Evolutionary conservation across 2,888 invertebrate genomes (phyloP).

Genomic region (Agrilus biguttatus): DNA sequence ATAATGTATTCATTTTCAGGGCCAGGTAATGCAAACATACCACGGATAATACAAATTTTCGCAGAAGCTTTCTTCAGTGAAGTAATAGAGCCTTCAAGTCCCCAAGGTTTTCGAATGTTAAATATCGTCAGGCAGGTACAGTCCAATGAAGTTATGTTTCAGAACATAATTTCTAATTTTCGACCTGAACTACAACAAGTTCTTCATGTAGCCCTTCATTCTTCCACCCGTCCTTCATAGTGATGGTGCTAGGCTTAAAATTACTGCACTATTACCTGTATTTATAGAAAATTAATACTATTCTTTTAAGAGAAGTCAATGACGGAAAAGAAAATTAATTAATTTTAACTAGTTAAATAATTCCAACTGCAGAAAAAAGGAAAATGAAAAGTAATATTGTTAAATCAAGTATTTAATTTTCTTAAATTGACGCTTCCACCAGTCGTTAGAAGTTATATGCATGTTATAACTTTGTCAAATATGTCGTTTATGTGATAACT

Average conservation of each 20-base stretch:
- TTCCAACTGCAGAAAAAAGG: no score
- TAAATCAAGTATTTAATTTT: slow-evolving; percentile 3
- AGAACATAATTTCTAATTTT: slow-evolving; percentile 41
- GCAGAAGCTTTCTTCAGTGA: slow-evolving; percentile 80
- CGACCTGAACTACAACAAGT: slow-evolving; percentile 72
- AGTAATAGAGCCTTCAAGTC: slow-evolving; percentile 61
- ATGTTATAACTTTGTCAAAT: slow-evolving; percentile 4
- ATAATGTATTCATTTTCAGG: slow-evolving; percentile 34
- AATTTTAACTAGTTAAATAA: no score
- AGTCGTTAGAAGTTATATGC: slow-evolving; percentile 4
- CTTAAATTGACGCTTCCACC: slow-evolving; percentile 2
- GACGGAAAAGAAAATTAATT: no score
- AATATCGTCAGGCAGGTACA: slow-evolving; percentile 78
- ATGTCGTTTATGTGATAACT: slow-evolving; percentile 12
- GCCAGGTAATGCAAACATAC: slow-evolving; percentile 76
- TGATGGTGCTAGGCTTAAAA: slow-evolving; percentile 1
- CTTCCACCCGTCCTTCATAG: slow-evolving; percentile 14
- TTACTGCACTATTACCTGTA: background rate
- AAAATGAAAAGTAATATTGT: slow-evolving; percentile 4
- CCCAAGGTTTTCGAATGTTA: slow-evolving; percentile 65
- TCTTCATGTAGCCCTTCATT: slow-evolving; percentile 54
- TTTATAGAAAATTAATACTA: no score
- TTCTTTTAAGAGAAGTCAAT: no score
- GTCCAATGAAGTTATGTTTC: slow-evolving; percentile 38
- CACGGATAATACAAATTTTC: slow-evolving; percentile 73